Percentiles rank a stretch among this genome's conserved stretches.
These are phyloP conservation scores for Steatocranus sp. DNA, from an alignment of 2,797 vertebrate species.

Conservation along the genomic window DNA sequence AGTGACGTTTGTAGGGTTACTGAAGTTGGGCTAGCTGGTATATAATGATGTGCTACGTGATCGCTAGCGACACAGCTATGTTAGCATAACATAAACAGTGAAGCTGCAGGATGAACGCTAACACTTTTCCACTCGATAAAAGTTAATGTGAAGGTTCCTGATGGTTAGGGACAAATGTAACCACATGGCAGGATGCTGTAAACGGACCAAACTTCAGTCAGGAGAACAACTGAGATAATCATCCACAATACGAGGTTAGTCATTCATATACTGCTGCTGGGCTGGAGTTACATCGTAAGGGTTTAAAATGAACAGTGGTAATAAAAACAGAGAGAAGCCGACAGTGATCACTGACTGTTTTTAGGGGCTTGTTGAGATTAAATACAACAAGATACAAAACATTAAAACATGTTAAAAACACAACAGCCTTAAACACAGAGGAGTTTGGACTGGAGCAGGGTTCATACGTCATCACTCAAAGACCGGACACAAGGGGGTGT, in stretches of 20 bases:
- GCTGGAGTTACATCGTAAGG: not conserved
- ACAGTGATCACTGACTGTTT: fast-evolving
- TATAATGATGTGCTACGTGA: not conserved
- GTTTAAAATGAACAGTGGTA: no score
- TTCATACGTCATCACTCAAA: not conserved
- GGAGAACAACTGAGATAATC: not conserved
- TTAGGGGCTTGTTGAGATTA: not conserved
- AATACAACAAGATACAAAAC: not conserved
- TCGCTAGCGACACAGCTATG: not conserved
- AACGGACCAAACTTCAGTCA: not conserved
- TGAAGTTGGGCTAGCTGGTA: not conserved
- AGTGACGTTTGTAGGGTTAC: no score
- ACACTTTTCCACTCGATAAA: fast-evolving
- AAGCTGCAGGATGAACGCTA: not conserved
- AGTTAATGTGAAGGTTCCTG: fast-evolving
- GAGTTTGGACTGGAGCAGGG: not conserved
- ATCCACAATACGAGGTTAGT: not conserved
- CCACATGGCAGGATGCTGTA: fast-evolving
- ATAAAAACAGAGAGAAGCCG: fast-evolving
- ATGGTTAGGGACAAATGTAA: fast-evolving
- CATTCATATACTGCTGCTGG: fast-evolving
- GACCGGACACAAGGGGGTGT: not conserved
- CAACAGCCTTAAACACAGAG: not conserved
- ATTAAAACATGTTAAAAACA: not conserved
- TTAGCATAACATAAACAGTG: not conserved